Evolutionary conservation across 2,113 vertebrate genomes (phyloP), one percentile per base, ranked within the genome.

Genomic region (Rhipidura dahli): DNA sequence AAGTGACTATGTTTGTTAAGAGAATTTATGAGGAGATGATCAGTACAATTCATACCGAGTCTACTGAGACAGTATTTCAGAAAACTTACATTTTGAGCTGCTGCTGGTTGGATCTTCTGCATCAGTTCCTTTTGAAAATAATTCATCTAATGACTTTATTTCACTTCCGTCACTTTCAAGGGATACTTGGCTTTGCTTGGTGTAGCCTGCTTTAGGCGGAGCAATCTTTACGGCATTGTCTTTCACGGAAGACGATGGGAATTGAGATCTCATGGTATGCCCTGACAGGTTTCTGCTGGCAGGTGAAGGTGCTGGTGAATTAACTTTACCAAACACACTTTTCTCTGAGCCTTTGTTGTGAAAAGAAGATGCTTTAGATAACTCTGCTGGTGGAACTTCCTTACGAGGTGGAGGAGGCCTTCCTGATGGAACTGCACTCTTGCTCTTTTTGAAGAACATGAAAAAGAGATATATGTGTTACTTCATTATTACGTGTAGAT

Each of bases 101-200:
- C 98, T 96, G 56, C 96, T 97, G 14, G 63, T 83, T 27, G 87
- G 66, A 63, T 97, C 94, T 31, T 97, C 92, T 77, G 85, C 68
- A 33, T 45, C 40, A 7, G 4, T 15, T 35, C 82, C 93, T 60
- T 93, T 71, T 1, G 97, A 97, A 85, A 98, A 98, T 15, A 98
- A 97, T 57, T 98, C 98, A 13, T 98, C 98, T 69, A 98, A 65
- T 12, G 98, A 98, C 22, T 81, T 96, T 18, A 98, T 90, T 77
- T 98, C 96, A 27, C 96, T 98, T 53, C 20, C 86, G 15, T 94
- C 93, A 0, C 86, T 93, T 90, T 92, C 40, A 59, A 50, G 22
- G 3, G 98, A 97, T 3, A 68, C 95, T n/a, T 86, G 83, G 11
- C 94, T 97, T 8, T 40, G 88, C 65, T 68, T 78, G 33, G 24